Evolutionary conservation across 2,113 vertebrate species (phyloP).

Genomic region (pig (Sus scrofa)): T2T-Sscrofa CM000813.6:104837001-104837500

Average conservation of each 20-base stretch:
- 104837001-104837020: not conserved
- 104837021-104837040: not conserved
- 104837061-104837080: not conserved
- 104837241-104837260: not conserved
- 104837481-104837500: not conserved
- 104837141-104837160: not conserved
- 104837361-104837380: not conserved
- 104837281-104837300: not conserved
- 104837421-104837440: not conserved
- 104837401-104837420: not conserved
- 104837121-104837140: not conserved
- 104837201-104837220: not conserved
- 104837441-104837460: not conserved
- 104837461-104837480: not conserved
- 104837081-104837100: not conserved
- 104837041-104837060: not conserved
- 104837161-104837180: not conserved
- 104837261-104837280: not conserved
- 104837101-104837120: not conserved
- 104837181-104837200: not conserved
- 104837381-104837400: not conserved
- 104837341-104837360: not conserved
- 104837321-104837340: not conserved
- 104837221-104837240: not conserved
- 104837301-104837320: not conserved